Conservation (phyloP, 1,140 invertebrate genomes). For the Caenorhabditis briggsae region DNA sequence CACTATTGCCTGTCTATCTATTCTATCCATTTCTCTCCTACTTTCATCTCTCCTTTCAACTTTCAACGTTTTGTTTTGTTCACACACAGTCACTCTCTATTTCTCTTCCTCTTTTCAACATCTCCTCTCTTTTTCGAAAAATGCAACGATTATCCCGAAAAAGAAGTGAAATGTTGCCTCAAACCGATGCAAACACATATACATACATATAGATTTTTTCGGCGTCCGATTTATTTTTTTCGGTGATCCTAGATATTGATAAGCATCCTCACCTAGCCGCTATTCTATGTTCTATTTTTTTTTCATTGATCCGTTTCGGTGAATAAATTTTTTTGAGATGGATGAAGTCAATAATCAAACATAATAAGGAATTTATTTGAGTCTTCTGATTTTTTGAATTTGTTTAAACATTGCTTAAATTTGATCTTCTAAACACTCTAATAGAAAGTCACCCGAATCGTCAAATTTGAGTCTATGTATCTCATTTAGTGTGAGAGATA, state of each 20-base stretch:
- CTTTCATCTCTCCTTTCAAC: neutral
- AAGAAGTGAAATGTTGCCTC: constrained; percentile 35
- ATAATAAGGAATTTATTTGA: too few relatives aligned
- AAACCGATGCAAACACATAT: neutral
- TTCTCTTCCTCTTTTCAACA: neutral
- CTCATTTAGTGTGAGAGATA: too few relatives aligned
- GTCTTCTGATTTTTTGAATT: too few relatives aligned
- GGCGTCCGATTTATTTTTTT: neutral
- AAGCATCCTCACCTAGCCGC: too few relatives aligned
- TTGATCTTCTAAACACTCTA: too few relatives aligned
- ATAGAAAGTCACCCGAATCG: too few relatives aligned
- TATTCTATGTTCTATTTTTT: neutral
- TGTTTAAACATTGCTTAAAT: too few relatives aligned
- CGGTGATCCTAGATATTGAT: too few relatives aligned
- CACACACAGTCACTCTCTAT: neutral
- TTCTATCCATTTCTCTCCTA: neutral
- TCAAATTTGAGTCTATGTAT: too few relatives aligned
- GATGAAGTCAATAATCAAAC: too few relatives aligned
- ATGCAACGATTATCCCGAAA: constrained; percentile 42
- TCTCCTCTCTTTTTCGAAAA: constrained; percentile 1
- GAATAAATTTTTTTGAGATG: too few relatives aligned
- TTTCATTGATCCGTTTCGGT: neutral
- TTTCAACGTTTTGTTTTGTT: constrained; percentile 43
- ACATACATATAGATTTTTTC: constrained; percentile 22
- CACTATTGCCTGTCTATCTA: neutral